Conservation (phyloP, 2,888 invertebrate species). For the Oxyteleia sp. region DNA sequence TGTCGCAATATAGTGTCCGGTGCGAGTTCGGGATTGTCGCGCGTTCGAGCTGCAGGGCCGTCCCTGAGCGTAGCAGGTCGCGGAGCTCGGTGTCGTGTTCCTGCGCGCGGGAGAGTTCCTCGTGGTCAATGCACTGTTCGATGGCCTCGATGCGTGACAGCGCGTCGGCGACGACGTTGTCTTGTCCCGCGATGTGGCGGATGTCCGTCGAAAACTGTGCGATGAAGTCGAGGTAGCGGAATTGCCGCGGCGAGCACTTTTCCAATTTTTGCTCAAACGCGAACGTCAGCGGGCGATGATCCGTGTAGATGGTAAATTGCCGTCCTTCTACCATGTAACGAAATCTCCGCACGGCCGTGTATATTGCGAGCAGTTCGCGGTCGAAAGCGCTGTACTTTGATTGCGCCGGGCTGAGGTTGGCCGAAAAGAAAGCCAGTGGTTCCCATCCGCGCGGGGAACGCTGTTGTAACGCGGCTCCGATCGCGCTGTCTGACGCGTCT, state of each 20-base stretch:
- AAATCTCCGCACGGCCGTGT: constrained; percentile 73
- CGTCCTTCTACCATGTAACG: constrained; percentile 72
- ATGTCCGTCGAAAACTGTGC: constrained; percentile 62
- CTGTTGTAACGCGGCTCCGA: constrained; percentile 76
- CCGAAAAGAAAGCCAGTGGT: constrained; percentile 75
- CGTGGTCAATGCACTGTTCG: constrained; percentile 3
- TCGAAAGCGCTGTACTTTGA: constrained; percentile 77
- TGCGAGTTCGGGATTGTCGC: too few species aligned
- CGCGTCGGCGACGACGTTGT: constrained; percentile 55
- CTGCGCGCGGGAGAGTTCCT: constrained; percentile 5
- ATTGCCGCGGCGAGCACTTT: constrained; percentile 51
- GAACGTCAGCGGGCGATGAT: constrained; percentile 68
- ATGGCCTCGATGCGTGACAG: constrained; percentile 29
- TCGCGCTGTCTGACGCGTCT: constrained; percentile 74
- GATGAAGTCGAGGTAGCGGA: constrained; percentile 49
- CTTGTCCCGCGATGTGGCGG: constrained; percentile 41
- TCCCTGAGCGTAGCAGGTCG: background rate
- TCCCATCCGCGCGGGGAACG: constrained; percentile 52
- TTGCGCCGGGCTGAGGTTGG: constrained; percentile 70
- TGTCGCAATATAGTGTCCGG: background rate
- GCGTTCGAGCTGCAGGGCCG: background rate
- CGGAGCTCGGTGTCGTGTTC: background rate
- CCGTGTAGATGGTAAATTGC: constrained; percentile 57
- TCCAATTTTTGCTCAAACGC: constrained; percentile 36
- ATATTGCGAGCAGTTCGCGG: constrained; percentile 77